Percentiles rank a stretch among this genome's conserved stretches.
phyloP scores from a whole-genome alignment of 1,140 invertebrate species.

The Rhagoletis pomonella region DNA sequence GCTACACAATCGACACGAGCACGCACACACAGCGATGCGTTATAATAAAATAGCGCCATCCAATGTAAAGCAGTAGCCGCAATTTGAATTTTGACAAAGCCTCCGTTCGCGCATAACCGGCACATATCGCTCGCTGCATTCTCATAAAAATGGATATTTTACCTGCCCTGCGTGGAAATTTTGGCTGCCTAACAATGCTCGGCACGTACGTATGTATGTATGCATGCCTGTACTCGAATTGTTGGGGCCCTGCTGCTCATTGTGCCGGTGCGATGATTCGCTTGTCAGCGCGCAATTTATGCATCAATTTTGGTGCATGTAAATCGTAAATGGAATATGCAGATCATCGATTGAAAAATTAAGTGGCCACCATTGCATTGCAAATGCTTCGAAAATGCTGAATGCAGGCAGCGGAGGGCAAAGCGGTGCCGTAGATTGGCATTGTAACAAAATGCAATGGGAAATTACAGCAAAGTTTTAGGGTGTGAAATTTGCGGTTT shows the following conservation, averaged over 20 bases:
- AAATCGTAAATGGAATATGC: constrained; percentile 47
- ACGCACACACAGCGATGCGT: too few species aligned
- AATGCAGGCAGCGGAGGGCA: not conserved
- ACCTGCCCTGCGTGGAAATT: too few species aligned
- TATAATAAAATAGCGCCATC: too few species aligned
- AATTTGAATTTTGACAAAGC: too few species aligned
- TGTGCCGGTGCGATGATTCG: not conserved
- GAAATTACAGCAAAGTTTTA: not conserved
- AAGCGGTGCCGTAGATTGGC: not conserved
- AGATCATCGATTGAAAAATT: constrained; percentile 50
- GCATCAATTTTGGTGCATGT: constrained; percentile 30
- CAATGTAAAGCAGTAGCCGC: too few species aligned
- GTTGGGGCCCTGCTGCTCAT: not conserved
- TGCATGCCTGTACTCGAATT: too few species aligned
- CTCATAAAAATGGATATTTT: too few species aligned
- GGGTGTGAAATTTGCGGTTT: not conserved
- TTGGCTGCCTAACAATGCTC: too few species aligned
- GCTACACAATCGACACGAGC: too few species aligned
- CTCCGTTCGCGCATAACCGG: too few species aligned
- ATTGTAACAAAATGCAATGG: not conserved
- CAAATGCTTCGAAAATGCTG: not conserved
- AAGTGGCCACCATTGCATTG: not conserved
- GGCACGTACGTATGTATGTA: too few species aligned
- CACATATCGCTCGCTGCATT: too few species aligned
- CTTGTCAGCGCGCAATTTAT: constrained; percentile 46